Evolutionary conservation across 2,888 invertebrate species (phyloP).

Genomic region (Conistra vaccinii): DNA sequence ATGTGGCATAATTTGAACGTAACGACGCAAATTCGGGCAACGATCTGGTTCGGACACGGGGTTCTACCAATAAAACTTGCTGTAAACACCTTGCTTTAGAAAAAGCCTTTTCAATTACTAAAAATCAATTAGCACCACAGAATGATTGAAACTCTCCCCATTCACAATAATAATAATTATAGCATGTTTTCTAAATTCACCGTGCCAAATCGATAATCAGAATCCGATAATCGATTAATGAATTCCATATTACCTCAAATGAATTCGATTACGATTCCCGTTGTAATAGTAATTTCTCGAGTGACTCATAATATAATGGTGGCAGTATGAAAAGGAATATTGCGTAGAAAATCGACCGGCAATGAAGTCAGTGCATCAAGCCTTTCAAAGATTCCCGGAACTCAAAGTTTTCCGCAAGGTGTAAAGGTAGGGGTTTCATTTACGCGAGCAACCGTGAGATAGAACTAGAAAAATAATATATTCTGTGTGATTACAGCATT

Average conservation of each 20-base stretch:
- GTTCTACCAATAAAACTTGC: neutral
- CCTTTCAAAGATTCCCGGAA: conserved; percentile 69
- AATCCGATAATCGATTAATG: conserved; percentile 60
- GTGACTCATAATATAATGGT: conserved; percentile 52
- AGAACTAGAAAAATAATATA: neutral
- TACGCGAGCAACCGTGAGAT: conserved; percentile 24
- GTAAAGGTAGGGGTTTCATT: conserved; percentile 20
- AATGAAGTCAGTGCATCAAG: conserved; percentile 40
- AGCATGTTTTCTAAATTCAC: conserved; percentile 40
- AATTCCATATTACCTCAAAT: conserved; percentile 52
- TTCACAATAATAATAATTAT: conserved; percentile 6
- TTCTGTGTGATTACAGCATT: neutral
- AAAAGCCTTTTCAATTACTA: neutral
- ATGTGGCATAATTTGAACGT: neutral
- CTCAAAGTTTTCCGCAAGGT: conserved; percentile 44
- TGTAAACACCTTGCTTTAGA: neutral
- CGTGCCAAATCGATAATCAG: conserved; percentile 48
- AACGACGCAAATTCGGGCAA: rapidly evolving
- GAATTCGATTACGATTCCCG: conserved; percentile 62
- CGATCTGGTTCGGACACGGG: neutral
- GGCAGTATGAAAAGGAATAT: conserved; percentile 56
- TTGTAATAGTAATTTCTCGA: conserved; percentile 56
- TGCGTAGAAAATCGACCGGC: conserved; percentile 55
- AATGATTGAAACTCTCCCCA: conserved; percentile 10
- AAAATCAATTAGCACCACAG: conserved; percentile 14